Evolutionary conservation across 2,797 vertebrate species (phyloP), one percentile per base, ranked within the genome.

Genomic region (Acanthurus tractus): DNA sequence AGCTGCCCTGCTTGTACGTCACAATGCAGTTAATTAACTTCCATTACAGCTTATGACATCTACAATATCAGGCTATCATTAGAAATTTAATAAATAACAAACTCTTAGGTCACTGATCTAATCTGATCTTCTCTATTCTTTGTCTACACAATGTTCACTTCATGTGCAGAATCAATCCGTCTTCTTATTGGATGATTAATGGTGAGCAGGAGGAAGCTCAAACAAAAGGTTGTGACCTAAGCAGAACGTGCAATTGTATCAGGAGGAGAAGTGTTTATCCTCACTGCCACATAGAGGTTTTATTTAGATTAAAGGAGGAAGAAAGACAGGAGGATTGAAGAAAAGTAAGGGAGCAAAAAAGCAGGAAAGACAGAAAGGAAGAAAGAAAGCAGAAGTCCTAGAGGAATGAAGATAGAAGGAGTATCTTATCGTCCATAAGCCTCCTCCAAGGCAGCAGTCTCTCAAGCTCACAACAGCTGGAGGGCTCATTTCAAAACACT

Each of bases 401-500:
- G 23, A 84, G 81, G 67, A 86, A 74, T 75, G 76, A 78, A 79
- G 82, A 90, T 75, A 62, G 77, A 87, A 83, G 86, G 70, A 87
- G 78, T 81, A 84, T 85, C 87, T 92, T 85, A 85, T 88, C 85
- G 20, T 85, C 83, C 76, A n/a, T 86, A 85, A 89, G 83, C 78
- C 79, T 86, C 79, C 82, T 89, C 61, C 73, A 83, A 89, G 86
- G 84, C 88, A 87, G 73, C 69, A 74, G 83, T 82, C 79, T 91
- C 88, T 84, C 85, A 83, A 88, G 86, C 84, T 76, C 85, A 87
- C 88, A 92, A 85, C 91, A 93, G 89, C 91, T 93, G 92, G 86
- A 91, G 83, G 88, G 83, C 88, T 92, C 87, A 88, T 93, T 93
- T 88, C 84, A 89, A 88, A 93, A 91, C 86, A 88, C 70, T 92